Base-by-base conservation (phyloP, 2,797 vertebrate species). In the Cygnus olor region DNA sequence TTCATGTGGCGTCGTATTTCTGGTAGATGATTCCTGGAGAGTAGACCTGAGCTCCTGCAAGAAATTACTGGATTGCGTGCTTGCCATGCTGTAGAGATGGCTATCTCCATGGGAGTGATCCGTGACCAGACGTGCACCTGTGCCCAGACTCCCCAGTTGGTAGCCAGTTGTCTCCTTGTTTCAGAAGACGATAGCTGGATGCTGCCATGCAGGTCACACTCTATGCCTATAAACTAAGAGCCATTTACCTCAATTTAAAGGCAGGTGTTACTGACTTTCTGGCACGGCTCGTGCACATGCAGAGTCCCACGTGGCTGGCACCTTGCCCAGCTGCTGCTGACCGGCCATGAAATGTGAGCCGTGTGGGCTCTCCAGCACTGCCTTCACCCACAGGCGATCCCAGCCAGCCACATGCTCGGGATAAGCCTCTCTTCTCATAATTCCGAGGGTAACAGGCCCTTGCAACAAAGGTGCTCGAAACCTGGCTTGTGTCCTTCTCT, bases 311-410 rank as follows among this genome's bases (percentile, higher is more conserved):
- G 0, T 32, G 65, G 30, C 30, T 81, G 65, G 19, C 27, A 34
- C 32, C 2, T 1, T 47, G 22, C 14, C 73, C 64, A 40, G 30
- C 30, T 61, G 18, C 56, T 3, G 0, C 44, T 73, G 56, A 49
- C 34, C 2, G 0, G 38, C 45, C 28, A 54, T 13, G 27, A 42
- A 74, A 1, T 6, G 0, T 11, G 53, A 79, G 34, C 44, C 0
- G 0, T 54, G 38, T 45, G 30, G 28, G 20, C 57, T 54, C 38
- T 44, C 70, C 78, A 85, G 21, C 60, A 54, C 21, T 7, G 74
- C 34, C 42, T 85, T 90, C 22, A 34, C 15, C 8, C 70, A n/a
- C 24, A 28, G 34, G 42, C 0, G 0, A 91, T 15, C 21, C 45
- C 54, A 85, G 65, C 14, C 79, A 91, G 28, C 24, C 65, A 76